These are phyloP conservation scores for Diorhabda sublineata DNA, from an alignment of 1,140 invertebrate species.

Conservation along the genomic window DNA sequence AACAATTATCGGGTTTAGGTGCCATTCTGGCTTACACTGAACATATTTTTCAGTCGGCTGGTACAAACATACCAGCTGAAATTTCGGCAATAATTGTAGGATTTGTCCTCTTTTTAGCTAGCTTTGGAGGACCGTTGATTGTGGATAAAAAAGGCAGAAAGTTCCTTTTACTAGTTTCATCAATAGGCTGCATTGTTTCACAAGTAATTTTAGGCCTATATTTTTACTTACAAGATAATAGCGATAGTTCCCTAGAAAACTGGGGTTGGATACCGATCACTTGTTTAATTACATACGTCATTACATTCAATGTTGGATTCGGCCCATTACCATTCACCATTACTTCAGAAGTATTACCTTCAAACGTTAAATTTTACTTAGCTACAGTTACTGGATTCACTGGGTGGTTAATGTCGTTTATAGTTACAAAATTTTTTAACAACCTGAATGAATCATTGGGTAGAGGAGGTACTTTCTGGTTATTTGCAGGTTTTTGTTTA, in stretches of 20 bases:
- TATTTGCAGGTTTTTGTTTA: conserved; percentile 58
- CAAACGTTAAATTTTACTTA: conserved; percentile 68
- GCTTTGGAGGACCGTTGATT: conserved; percentile 43
- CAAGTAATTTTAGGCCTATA: conserved; percentile 31
- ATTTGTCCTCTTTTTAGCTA: conserved; percentile 22
- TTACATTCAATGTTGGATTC: conserved; percentile 52
- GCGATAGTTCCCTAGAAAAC: conserved; percentile 16
- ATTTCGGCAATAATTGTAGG: conserved; percentile 22
- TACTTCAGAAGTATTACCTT: conserved; percentile 74
- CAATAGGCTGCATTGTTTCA: conserved; percentile 53
- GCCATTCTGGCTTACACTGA: conserved; percentile 76
- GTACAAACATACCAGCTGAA: conserved; percentile 49
- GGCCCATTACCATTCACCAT: conserved; percentile 80
- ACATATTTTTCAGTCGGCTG: conserved; percentile 61
- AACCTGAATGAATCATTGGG: conserved; percentile 57
- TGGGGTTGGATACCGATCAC: conserved; percentile 34
- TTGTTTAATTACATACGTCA: conserved; percentile 28
- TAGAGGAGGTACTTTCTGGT: conserved; percentile 69
- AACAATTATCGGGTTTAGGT: conserved; percentile 76
- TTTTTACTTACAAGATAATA: conserved; percentile 31
- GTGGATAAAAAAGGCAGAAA: conserved; percentile 71
- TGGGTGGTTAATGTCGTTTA: conserved; percentile 68
- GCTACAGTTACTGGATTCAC: conserved; percentile 72
- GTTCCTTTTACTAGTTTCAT: conserved; percentile 64
- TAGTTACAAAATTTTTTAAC: conserved; percentile 62